Base-by-base conservation (phyloP, 2,113 vertebrate species). In the Carassius auratus region DNA sequence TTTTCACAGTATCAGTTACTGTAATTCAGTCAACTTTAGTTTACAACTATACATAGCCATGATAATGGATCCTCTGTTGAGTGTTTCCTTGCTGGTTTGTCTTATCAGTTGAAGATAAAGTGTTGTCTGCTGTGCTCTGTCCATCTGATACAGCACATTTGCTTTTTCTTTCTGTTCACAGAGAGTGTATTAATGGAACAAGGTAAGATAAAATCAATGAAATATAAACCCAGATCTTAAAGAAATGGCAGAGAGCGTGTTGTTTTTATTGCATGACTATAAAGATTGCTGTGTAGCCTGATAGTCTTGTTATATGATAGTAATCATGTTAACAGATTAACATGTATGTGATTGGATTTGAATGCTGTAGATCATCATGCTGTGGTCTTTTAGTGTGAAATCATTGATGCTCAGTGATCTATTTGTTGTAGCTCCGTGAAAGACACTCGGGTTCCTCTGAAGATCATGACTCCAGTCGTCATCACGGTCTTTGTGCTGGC, bases 401-500 rank as follows among this genome's bases (percentile, higher is more conserved):
- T 66, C 30, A 2, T 55, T 62, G 69, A 12, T 10, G 1, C 26
- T 52, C 57, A 36, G n/a, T 61, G 5, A 55, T 64, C 26, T 69
- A 45, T 81, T 30, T 42, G 9, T 57, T 84, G 38, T 92, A 99
- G 97, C 93, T 93, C 95, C 36, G 89, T 89, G 48, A 90, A 88
- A 0, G 92, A 95, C 1, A 92, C 94, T 57, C 96, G 96, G 92
- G 98, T 99, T 2, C 96, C 97, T 0, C 94, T 99, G 94, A 99
- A 98, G 95, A 97, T 99, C 91, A 95, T 98, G 92, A 99, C 98
- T 4, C 98, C 98, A 0, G 95, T 99, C 88, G 95, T 99, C 88
- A 97, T 99, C 90, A 98, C 97, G 0, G 97, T 99, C 87, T 99
- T 99, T 17, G 98, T 99, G 64, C 94, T 99, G 89, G 97, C 97